phyloP scores from a whole-genome alignment of 2,888 invertebrate genomes.

The Sclerodermus sp. region DNA sequence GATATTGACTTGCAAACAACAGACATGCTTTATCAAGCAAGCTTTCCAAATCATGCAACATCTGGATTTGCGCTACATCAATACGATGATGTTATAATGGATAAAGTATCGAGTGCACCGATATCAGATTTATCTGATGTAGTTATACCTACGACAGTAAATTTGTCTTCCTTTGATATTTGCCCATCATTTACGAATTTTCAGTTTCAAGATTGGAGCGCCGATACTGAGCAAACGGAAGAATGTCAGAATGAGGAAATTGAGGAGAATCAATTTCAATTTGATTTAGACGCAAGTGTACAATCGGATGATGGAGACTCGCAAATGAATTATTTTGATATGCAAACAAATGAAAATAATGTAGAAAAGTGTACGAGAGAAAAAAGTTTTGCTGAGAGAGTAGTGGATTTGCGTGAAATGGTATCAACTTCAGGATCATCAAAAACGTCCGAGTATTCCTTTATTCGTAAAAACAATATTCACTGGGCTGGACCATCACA shows the following conservation, averaged over 20 bases:
- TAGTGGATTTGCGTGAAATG: conserved; percentile 34
- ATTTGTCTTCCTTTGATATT: conserved; percentile 54
- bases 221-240: conserved; percentile 49
- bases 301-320: conserved; percentile 23
- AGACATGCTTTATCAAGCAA: conserved; percentile 39
- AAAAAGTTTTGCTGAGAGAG: conserved; percentile 21
- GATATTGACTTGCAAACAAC: conserved; percentile 40
- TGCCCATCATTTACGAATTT: conserved; percentile 67
- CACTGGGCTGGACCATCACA: conserved; percentile 82
- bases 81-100: conserved; percentile 37
- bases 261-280: conserved; percentile 30
- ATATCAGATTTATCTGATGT: not conserved
- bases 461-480: conserved; percentile 30
- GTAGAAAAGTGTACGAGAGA: conserved; percentile 14
- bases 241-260: conserved; percentile 1
- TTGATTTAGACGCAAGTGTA: conserved; percentile 43
- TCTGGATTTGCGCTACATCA: conserved; percentile 29
- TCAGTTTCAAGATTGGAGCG: conserved; percentile 65
- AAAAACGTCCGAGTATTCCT: conserved; percentile 42
- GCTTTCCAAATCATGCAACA: conserved; percentile 35
- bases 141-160: conserved; percentile 34
- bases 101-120: conserved; percentile 15
- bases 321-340: conserved; percentile 19
- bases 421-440: conserved; percentile 13
- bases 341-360: conserved; percentile 22